Evolutionary conservation across 2,888 invertebrate genomes (phyloP).

Genomic region (Plemyria rubiginata): DNA sequence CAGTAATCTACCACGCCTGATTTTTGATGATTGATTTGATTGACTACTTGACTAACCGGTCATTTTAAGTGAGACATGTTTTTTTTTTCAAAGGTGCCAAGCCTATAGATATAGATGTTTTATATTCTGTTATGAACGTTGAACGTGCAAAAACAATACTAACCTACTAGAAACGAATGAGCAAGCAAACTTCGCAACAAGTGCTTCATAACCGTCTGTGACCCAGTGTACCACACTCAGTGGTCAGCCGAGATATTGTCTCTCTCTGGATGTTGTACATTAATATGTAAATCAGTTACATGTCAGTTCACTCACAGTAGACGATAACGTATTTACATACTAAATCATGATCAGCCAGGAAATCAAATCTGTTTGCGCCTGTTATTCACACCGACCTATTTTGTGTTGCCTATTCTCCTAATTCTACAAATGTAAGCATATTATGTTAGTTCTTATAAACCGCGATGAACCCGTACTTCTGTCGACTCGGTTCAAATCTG

Average conservation of each 20-base stretch:
- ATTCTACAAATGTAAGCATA: no score
- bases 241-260: slow-evolving; percentile 19
- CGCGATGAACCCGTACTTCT: no score
- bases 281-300: slow-evolving; percentile 27
- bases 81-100: no score
- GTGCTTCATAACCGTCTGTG: not conserved
- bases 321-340: not conserved
- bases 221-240: not conserved
- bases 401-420: not conserved
- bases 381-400: not conserved
- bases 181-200: not conserved
- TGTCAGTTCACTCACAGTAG: not conserved
- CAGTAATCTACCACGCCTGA: no score
- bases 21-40: no score
- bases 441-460: no score
- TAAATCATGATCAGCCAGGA: not conserved
- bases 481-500: no score
- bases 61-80: no score
- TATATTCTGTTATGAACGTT: no score
- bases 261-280: slow-evolving; percentile 14
- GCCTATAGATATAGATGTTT: no score
- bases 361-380: not conserved
- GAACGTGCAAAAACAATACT: no score
- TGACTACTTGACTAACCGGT: no score
- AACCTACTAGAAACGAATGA: not conserved